phyloP scores from a whole-genome alignment of 2,888 invertebrate species.

The Alsophila aescularia region DNA sequence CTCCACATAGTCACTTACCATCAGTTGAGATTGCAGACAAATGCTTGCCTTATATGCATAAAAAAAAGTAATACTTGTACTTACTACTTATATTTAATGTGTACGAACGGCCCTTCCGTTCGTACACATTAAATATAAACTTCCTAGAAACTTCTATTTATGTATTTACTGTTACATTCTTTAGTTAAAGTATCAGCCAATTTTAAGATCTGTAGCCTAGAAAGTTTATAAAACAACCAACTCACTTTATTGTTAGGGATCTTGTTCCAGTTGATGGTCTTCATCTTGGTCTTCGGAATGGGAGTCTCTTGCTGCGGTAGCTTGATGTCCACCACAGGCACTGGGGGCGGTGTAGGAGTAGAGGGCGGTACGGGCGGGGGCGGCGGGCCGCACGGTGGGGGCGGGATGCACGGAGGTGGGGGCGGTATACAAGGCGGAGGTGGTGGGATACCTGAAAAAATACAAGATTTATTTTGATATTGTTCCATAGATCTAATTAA shows the following conservation, averaged over 20 bases:
- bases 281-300: constrained; percentile 97
- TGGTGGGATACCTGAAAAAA: constrained; percentile 43
- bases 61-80: no score
- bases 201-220: no score
- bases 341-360: constrained; percentile 68
- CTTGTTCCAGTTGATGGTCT: constrained; percentile 99
- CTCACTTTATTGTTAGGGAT: constrained; percentile 94
- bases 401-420: constrained; percentile 55
- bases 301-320: constrained; percentile 97
- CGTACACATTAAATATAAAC: no score
- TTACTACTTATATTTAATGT: no score
- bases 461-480: background rate
- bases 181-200: no score
- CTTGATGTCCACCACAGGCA: constrained; percentile 75
- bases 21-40: no score
- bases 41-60: no score
- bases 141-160: no score
- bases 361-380: constrained; percentile 70
- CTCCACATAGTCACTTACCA: no score
- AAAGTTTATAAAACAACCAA: constrained; percentile 9
- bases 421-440: constrained; percentile 41
- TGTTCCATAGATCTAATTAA: background rate
- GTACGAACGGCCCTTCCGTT: no score
- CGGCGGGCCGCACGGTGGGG: constrained; percentile 67
- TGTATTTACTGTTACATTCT: no score